Conservation (phyloP, 2,888 invertebrate genomes). For the Eulithis testata region DNA sequence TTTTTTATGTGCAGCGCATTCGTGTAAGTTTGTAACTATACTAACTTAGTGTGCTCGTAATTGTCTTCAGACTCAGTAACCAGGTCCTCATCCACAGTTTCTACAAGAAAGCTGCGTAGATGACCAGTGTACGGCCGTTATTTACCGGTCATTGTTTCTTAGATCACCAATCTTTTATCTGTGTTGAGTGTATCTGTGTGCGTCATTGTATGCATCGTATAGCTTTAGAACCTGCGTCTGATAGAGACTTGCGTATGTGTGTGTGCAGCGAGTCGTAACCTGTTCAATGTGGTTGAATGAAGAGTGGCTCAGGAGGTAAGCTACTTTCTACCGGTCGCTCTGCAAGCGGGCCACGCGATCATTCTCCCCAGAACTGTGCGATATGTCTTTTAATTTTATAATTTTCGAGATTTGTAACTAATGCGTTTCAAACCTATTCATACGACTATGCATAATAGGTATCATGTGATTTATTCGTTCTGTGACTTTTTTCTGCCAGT, state of each 20-base stretch:
- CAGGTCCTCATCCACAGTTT: too few relatives aligned
- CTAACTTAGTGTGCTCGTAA: too few relatives aligned
- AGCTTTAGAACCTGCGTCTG: slow-evolving; percentile 45
- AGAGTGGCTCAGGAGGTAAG: slow-evolving; percentile 80
- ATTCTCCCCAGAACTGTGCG: slow-evolving; percentile 59
- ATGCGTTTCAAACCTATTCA: too few relatives aligned
- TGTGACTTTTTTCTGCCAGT: slow-evolving; percentile 1
- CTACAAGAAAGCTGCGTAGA: too few relatives aligned
- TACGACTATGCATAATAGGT: too few relatives aligned
- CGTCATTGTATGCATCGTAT: slow-evolving; percentile 28
- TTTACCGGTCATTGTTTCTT: not conserved
- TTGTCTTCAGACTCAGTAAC: too few relatives aligned
- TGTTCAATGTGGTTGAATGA: slow-evolving; percentile 79
- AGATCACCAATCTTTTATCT: slow-evolving; percentile 10
- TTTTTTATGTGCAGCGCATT: too few relatives aligned
- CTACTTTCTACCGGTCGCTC: slow-evolving; percentile 78
- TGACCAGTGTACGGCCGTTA: not conserved
- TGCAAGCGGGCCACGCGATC: slow-evolving; percentile 60
- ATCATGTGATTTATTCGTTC: too few relatives aligned
- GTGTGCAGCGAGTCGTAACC: slow-evolving; percentile 73
- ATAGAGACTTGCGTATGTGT: slow-evolving; percentile 51
- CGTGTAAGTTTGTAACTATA: too few relatives aligned
- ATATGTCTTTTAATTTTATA: slow-evolving; percentile 31
- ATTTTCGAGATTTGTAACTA: too few relatives aligned
- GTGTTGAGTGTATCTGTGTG: slow-evolving; percentile 50